Base-by-base conservation (phyloP, 2,797 vertebrate species). In the Nothura maculosa region DNA sequence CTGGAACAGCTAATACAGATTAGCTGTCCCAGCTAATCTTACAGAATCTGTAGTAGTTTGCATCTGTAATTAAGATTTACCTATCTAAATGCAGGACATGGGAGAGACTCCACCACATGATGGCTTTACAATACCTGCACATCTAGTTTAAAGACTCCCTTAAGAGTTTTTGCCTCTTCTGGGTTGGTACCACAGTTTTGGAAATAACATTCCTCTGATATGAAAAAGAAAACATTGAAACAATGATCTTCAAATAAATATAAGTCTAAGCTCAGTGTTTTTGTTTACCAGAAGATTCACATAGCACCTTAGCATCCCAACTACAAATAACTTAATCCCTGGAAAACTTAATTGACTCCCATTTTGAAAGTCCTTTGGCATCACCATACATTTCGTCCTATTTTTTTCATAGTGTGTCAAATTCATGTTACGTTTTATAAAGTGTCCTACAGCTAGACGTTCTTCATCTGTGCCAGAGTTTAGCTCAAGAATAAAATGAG, bases 341-440 rank as follows among this genome's bases (percentile, higher is more conserved):
- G 55, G 75, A 82, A 94, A 96, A 85, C 43, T 48, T 85, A 95
- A 95, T 73, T 83, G 78, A 76, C 57, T 93, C 83, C 95, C 74
- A 76, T 84, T 94, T 90, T 83, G 27, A 81, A 95, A 91, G 66
- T 94, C 92, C 86, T 94, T 85, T 93, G 92, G 76, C 81, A 79
- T 25, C 89, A 47, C n/a, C 24, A 54, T 84, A 67, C 6, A 79
- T 78, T 93, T 70, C 81, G 73, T 67, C 58, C 89, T 78, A 42
- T 67, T 85, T 75, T 91, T 81, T 78, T 58, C 50, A 30, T 32
- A 86, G 54, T 77, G 48, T 45, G 87, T 87, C 76, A 94, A 94
- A 90, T n/a, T 79, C 74, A 62, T 42, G 22, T 85, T 95, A 85
- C 69, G 34, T 81, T 72, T 64, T 83, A 38, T 68, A 62, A 84